Evolutionary conservation across 2,113 vertebrate genomes (phyloP).

Genomic region (Sinocyclocheilus anshuiensis): DNA sequence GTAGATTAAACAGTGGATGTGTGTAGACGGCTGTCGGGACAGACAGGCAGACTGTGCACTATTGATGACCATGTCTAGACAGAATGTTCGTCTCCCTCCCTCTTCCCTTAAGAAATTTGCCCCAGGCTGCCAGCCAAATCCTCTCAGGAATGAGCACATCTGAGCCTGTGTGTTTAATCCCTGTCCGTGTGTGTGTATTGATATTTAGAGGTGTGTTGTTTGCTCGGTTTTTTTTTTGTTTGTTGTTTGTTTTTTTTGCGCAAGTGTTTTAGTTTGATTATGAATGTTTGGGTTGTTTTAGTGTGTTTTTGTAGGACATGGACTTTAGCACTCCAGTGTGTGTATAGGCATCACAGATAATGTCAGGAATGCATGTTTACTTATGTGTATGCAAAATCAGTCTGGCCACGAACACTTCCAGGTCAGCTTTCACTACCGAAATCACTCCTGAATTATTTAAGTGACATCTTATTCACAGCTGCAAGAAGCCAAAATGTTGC

Average conservation of each 20-base stretch:
- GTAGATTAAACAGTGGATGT: neutral
- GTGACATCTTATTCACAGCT: neutral
- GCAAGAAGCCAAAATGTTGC: neutral
- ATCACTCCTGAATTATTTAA: neutral
- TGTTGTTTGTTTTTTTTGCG: neutral
- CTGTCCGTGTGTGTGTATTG: slow-evolving; percentile 15
- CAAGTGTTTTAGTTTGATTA: slow-evolving; percentile 5
- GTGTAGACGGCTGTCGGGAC: slow-evolving; percentile 20
- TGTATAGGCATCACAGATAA: neutral
- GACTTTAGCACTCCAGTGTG: neutral
- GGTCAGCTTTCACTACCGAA: neutral
- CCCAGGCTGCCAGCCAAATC: slow-evolving; percentile 66
- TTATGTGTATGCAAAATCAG: neutral
- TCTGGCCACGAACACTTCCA: neutral
- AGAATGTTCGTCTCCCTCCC: slow-evolving; percentile 60
- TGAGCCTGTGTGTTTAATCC: slow-evolving; percentile 46
- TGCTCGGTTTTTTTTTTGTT: neutral
- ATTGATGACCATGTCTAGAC: slow-evolving; percentile 70
- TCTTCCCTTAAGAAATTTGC: slow-evolving; percentile 62
- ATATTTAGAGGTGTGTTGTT: neutral
- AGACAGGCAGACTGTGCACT: slow-evolving; percentile 47
- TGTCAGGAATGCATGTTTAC: slow-evolving; percentile 1
- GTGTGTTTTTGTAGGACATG: slow-evolving; percentile 8
- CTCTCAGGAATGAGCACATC: slow-evolving; percentile 64
- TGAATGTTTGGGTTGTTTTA: slow-evolving; percentile 24